Evolutionary conservation across 2,113 vertebrate genomes (phyloP).

Genomic region (Myotis brandtii): DNA sequence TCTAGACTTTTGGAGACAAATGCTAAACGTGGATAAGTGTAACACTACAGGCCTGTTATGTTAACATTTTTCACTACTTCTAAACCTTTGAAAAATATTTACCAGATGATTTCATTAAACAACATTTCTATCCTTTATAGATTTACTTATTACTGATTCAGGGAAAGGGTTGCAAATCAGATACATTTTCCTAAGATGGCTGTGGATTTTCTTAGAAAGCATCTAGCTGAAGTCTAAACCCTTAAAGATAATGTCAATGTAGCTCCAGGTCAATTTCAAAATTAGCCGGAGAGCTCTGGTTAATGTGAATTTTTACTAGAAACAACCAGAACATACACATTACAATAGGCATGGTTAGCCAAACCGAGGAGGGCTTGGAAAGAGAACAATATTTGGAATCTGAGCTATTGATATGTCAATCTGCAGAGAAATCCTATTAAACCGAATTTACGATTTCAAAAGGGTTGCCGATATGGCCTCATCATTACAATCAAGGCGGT

Average conservation of each 20-base stretch:
- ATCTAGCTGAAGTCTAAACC: neutral
- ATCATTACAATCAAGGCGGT: neutral
- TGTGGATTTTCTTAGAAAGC: conserved; percentile 38
- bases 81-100: conserved; percentile 68
- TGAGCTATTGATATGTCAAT: neutral
- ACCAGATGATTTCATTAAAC: conserved; percentile 32
- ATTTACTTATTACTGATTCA: conserved; percentile 32
- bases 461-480: neutral
- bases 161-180: neutral
- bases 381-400: neutral
- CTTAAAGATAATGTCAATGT: neutral
- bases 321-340: conserved; percentile 32
- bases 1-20: conserved; percentile 55
- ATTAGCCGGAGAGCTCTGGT: conserved; percentile 23
- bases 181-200: neutral
- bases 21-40: neutral
- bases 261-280: conserved; percentile 32
- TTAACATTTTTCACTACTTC: conserved; percentile 33
- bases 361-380: neutral
- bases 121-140: neutral
- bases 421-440: conserved; percentile 4
- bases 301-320: neutral
- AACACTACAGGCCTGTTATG: neutral
- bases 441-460: neutral
- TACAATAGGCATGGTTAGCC: neutral